phyloP scores from a whole-genome alignment of 2,113 vertebrate species.

The Meleagris gallopavo region DNA sequence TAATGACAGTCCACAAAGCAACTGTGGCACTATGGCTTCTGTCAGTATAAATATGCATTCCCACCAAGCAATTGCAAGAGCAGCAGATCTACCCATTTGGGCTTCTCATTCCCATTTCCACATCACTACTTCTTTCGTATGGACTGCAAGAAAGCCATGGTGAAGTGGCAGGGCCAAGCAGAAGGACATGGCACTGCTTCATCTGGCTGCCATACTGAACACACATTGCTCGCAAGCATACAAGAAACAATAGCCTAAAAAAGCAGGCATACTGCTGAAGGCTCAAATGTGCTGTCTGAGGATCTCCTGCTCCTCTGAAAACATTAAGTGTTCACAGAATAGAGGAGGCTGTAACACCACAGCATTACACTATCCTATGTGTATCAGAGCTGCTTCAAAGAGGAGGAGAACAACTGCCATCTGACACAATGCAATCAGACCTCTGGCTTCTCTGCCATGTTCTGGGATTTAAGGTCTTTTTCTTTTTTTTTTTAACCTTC shows the following conservation, averaged over 20 bases:
- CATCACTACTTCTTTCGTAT: background rate
- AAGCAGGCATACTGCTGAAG: background rate
- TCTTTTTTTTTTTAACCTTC: slow-evolving; percentile 32
- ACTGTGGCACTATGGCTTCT: background rate
- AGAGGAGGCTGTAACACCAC: background rate
- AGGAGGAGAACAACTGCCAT: slow-evolving; percentile 14
- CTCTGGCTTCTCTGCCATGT: slow-evolving; percentile 28
- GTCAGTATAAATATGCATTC: background rate
- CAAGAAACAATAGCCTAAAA: background rate
- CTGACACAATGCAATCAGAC: slow-evolving; percentile 41
- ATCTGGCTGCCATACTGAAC: background rate
- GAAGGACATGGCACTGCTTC: background rate
- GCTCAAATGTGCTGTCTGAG: background rate
- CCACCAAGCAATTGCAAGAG: background rate
- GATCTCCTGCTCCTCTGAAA: background rate
- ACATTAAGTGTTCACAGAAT: background rate
- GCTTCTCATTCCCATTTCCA: background rate
- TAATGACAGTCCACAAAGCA: background rate
- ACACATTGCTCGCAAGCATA: background rate
- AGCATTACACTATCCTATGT: background rate
- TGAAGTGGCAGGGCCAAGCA: background rate
- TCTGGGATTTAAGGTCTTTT: slow-evolving; percentile 34
- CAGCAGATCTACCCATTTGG: background rate
- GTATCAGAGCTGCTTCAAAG: slow-evolving; percentile 2
- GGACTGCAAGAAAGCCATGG: background rate